Conservation (phyloP, 2,113 vertebrate species). For the Oxygymnocypris stewartii region DNA sequence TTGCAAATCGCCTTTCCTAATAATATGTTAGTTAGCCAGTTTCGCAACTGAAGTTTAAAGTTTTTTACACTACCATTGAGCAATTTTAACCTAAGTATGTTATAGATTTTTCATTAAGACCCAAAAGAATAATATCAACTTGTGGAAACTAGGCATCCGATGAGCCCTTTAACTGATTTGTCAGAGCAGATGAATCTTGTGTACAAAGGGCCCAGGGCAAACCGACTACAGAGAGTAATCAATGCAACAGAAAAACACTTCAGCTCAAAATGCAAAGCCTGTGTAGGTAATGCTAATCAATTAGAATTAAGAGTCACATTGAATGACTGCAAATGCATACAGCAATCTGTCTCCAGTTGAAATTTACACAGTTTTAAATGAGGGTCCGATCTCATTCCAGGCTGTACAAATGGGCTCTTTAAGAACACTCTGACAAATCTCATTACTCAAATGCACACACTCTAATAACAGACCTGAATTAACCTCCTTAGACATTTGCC, state of each 20-base stretch:
- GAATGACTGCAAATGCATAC: slow-evolving; percentile 49
- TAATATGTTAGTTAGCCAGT: no score
- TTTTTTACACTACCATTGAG: no score
- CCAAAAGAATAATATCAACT: no score
- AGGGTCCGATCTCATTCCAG: slow-evolving; percentile 37
- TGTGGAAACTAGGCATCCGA: no score
- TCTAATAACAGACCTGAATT: slow-evolving; percentile 63
- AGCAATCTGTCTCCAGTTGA: slow-evolving; percentile 43
- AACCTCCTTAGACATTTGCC: slow-evolving; percentile 56
- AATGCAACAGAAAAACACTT: slow-evolving; percentile 23
- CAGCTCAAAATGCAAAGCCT: slow-evolving; percentile 30
- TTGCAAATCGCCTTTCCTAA: no score
- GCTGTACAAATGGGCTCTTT: slow-evolving; percentile 45
- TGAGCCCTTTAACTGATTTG: slow-evolving; percentile 1
- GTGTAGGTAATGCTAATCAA: slow-evolving; percentile 27
- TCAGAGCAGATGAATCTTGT: slow-evolving; percentile 8
- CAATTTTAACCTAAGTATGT: no score
- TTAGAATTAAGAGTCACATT: slow-evolving; percentile 44
- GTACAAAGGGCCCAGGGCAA: background rate
- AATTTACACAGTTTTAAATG: slow-evolving; percentile 54
- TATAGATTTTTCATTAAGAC: no score
- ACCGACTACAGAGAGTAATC: background rate
- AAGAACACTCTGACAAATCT: slow-evolving; percentile 55
- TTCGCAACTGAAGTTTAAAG: no score
- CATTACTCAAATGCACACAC: slow-evolving; percentile 60